Percentiles rank a stretch among this genome's conserved stretches.
Evolutionary conservation across 2,113 vertebrate genomes (phyloP).

Genomic region (Anolis sagrei): DNA sequence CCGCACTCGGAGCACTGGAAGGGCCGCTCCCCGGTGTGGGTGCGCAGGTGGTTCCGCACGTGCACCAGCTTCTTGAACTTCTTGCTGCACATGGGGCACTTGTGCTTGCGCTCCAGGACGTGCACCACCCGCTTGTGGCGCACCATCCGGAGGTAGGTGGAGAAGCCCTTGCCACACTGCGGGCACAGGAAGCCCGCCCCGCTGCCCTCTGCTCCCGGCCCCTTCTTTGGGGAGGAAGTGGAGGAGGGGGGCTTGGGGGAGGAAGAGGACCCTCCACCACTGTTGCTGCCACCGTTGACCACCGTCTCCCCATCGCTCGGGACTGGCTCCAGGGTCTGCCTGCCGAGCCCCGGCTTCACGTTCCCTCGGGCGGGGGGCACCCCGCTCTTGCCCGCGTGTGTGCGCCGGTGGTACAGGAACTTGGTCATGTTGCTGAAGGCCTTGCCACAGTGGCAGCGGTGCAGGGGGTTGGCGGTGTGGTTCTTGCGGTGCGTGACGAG

Average conservation of each 20-base stretch:
- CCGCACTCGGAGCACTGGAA: slow-evolving; percentile 89
- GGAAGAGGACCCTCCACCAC: too few relatives aligned
- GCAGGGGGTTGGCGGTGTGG: slow-evolving; percentile 87
- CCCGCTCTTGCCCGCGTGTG: slow-evolving; percentile 79
- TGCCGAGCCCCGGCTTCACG: slow-evolving; percentile 40
- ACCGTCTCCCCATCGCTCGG: too few relatives aligned
- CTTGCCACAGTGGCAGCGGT: slow-evolving; percentile 89
- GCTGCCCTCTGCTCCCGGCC: slow-evolving; percentile 25
- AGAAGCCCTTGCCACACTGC: slow-evolving; percentile 80
- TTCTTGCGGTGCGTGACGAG: slow-evolving; percentile 89
- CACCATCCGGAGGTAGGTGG: slow-evolving; percentile 79
- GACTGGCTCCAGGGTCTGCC: background rate
- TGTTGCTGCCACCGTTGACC: too few relatives aligned
- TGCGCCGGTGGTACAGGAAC: slow-evolving; percentile 91
- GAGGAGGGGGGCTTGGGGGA: slow-evolving; percentile 64
- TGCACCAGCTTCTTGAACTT: slow-evolving; percentile 90
- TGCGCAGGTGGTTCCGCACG: slow-evolving; percentile 87
- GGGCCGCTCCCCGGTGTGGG: slow-evolving; percentile 88
- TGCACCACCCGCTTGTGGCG: slow-evolving; percentile 83
- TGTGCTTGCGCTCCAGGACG: slow-evolving; percentile 78
- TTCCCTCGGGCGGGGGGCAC: slow-evolving; percentile 26
- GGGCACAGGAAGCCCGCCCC: slow-evolving; percentile 77
- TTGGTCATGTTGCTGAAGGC: slow-evolving; percentile 95
- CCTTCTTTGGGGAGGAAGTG: slow-evolving; percentile 60
- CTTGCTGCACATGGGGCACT: slow-evolving; percentile 85